These are phyloP conservation scores for Pithys albifrons DNA, from an alignment of 2,113 vertebrate species.

Conservation along the genomic window DNA sequence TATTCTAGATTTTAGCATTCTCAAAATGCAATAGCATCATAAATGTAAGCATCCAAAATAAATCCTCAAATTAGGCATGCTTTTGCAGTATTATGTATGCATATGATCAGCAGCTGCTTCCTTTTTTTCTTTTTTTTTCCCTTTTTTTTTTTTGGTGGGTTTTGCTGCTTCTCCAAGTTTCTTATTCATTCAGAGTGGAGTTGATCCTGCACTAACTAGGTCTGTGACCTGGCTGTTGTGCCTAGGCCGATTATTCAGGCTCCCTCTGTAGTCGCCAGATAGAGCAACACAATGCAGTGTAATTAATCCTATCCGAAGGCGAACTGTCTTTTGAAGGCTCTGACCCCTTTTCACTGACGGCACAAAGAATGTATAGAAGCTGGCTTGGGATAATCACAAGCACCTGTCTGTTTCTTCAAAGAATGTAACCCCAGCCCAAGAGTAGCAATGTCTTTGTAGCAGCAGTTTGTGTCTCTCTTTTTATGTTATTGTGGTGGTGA, in stretches of 20 bases:
- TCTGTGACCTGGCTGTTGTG: not conserved
- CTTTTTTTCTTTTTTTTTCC: not conserved
- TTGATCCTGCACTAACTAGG: not conserved
- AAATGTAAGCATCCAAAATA: not conserved
- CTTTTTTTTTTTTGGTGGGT: fast-evolving
- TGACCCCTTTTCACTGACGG: not conserved
- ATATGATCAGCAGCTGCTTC: not conserved
- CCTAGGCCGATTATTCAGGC: not conserved
- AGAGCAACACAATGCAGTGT: not conserved
- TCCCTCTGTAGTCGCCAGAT: not conserved
- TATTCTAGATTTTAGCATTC: not conserved
- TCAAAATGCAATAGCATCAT: not conserved
- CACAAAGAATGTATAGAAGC: not conserved
- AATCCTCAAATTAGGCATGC: not conserved
- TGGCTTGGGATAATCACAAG: not conserved
- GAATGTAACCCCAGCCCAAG: not conserved
- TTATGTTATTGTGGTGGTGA: fast-evolving
- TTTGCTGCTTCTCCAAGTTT: not conserved
- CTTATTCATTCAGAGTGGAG: not conserved
- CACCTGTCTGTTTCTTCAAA: not conserved
- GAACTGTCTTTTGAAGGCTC: not conserved
- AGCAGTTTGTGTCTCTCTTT: not conserved
- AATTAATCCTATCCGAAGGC: not conserved
- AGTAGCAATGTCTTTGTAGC: not conserved
- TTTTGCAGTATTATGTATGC: not conserved